A percentile compares a stretch with the other conserved stretches of the same genome.
These are phyloP conservation scores for Flexamia atlantica DNA, from an alignment of 2,888 invertebrate species.

Conservation along the genomic window DNA sequence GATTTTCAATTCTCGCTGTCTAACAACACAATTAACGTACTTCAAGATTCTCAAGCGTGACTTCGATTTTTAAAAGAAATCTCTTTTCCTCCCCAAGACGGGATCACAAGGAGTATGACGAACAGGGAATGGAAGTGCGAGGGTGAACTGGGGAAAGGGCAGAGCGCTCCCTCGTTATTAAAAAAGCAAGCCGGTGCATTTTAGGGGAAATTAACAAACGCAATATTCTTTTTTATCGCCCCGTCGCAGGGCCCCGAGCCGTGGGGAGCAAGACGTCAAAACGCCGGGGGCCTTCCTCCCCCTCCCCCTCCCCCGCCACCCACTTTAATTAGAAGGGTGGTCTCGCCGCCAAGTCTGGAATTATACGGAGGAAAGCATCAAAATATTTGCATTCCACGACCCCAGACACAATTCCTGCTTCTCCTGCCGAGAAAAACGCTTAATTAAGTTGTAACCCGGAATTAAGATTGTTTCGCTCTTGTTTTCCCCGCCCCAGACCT, in stretches of 20 bases:
- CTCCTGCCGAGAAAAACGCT: slow-evolving; percentile 30
- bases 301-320: too few species aligned
- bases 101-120: slow-evolving; percentile 23
- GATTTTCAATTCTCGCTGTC: too few species aligned
- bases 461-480: slow-evolving; percentile 57
- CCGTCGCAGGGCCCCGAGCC: slow-evolving; percentile 42
- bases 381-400: slow-evolving; percentile 55
- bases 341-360: slow-evolving; percentile 20
- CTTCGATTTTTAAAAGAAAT: background rate
- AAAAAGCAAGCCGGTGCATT: slow-evolving; percentile 64
- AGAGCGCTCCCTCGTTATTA: slow-evolving; percentile 51
- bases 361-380: slow-evolving; percentile 41
- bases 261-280: slow-evolving; percentile 38
- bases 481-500: slow-evolving; percentile 15
- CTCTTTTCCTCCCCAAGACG: slow-evolving; percentile 10
- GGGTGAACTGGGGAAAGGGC: slow-evolving; percentile 44
- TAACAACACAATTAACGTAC: background rate
- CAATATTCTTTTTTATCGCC: slow-evolving; percentile 63
- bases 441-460: slow-evolving; percentile 62
- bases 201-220: slow-evolving; percentile 64
- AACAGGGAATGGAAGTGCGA: slow-evolving; percentile 18
- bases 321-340: slow-evolving; percentile 57
- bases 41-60: background rate
- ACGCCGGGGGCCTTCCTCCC: slow-evolving; percentile 14
- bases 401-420: slow-evolving; percentile 10